Conservation (phyloP, 2,113 vertebrate genomes). For the Pithys albifrons region DNA sequence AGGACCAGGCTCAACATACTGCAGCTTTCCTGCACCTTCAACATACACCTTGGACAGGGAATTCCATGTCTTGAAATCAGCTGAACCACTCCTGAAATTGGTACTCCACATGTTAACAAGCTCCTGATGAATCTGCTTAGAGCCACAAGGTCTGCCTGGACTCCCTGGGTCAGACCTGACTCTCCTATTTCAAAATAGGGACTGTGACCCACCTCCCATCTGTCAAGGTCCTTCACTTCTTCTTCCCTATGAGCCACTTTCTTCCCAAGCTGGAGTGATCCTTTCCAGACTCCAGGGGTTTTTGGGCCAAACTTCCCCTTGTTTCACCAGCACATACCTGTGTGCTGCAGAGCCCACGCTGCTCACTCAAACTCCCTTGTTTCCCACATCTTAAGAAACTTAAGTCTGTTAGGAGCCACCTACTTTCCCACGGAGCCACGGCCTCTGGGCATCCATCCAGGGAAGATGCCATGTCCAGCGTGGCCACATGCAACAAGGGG, state of each 20-base stretch:
- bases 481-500: fast-evolving
- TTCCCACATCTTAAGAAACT: neutral
- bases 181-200: fast-evolving
- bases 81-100: neutral
- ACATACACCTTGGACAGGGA: fast-evolving
- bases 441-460: neutral
- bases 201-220: fast-evolving
- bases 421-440: fast-evolving
- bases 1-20: fast-evolving
- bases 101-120: fast-evolving
- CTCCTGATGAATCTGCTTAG: fast-evolving
- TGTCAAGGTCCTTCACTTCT: fast-evolving
- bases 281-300: neutral
- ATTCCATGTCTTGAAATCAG: fast-evolving
- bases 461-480: neutral
- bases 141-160: neutral
- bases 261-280: neutral
- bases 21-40: neutral
- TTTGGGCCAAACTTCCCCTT: fast-evolving
- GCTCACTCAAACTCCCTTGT: fast-evolving
- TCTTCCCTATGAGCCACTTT: fast-evolving
- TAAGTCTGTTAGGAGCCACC: fast-evolving
- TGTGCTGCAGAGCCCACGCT: fast-evolving
- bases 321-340: fast-evolving
- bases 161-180: fast-evolving